These are phyloP conservation scores for Cheilosia pagana DNA, from an alignment of 2,888 invertebrate species.

Conservation along the genomic window DNA sequence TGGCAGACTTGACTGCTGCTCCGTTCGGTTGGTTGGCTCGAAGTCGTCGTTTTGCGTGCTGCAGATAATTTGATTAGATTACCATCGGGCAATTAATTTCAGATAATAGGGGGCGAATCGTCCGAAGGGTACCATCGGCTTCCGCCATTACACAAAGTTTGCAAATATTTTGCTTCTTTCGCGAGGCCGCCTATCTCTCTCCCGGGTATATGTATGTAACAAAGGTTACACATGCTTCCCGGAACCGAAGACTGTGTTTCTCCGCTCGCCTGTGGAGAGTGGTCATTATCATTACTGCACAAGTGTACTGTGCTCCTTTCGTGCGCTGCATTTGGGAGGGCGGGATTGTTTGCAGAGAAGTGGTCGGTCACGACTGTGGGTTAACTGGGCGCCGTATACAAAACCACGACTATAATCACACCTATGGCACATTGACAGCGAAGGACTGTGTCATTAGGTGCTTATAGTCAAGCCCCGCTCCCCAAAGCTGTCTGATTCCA, in stretches of 20 bases:
- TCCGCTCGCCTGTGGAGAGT: constrained; percentile 17
- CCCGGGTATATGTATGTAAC: background rate
- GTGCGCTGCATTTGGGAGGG: constrained; percentile 38
- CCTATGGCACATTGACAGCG: too few relatives aligned
- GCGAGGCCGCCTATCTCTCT: constrained; percentile 64
- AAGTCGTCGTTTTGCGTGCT: constrained; percentile 65
- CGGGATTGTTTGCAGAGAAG: constrained; percentile 54
- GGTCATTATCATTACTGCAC: constrained; percentile 48
- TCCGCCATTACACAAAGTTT: constrained; percentile 69
- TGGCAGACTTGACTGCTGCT: constrained; percentile 50
- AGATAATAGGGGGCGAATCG: constrained; percentile 71
- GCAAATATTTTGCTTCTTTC: constrained; percentile 50
- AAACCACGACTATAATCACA: too few relatives aligned
- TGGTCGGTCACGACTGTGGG: constrained; percentile 69
- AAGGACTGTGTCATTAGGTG: too few relatives aligned
- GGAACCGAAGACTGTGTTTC: constrained; percentile 64
- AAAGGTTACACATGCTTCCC: constrained; percentile 72
- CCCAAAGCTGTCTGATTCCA: constrained; percentile 8
- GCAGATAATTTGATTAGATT: constrained; percentile 75
- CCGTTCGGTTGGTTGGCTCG: constrained; percentile 34
- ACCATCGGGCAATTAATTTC: constrained; percentile 75
- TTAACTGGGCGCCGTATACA: background rate
- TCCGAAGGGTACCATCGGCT: constrained; percentile 74
- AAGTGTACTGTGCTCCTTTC: constrained; percentile 26
- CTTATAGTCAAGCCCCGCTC: too few relatives aligned